phyloP scores from a whole-genome alignment of 2,113 vertebrate genomes.

The Bostrychus sinensis region DNA sequence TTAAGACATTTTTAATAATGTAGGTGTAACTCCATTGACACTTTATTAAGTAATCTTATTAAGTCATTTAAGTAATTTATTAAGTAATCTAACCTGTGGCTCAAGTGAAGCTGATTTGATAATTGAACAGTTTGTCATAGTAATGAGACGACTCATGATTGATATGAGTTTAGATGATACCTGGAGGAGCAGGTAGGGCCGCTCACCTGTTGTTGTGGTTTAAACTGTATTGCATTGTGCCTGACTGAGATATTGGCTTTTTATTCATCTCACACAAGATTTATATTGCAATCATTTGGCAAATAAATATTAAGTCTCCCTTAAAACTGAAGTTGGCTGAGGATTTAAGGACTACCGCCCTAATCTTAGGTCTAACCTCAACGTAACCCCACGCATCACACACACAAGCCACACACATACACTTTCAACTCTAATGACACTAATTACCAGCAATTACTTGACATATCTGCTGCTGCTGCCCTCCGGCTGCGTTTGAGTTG shows the following conservation, averaged over 20 bases:
- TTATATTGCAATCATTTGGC: background rate
- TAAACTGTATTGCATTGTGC: background rate
- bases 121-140: slow-evolving; percentile 12
- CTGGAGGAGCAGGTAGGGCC: background rate
- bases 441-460: slow-evolving; percentile 63
- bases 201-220: background rate
- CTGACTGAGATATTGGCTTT: background rate
- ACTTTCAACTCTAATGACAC: slow-evolving; percentile 52
- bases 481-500: slow-evolving; percentile 17
- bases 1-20: too few species aligned
- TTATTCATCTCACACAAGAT: too few species aligned
- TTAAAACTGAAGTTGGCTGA: background rate
- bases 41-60: too few species aligned
- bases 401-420: slow-evolving; percentile 12
- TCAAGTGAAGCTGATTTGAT: slow-evolving; percentile 32
- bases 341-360: background rate
- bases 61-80: too few species aligned
- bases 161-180: slow-evolving; percentile 20
- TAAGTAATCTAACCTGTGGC: background rate
- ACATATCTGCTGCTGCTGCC: slow-evolving; percentile 39
- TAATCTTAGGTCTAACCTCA: background rate
- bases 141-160: slow-evolving; percentile 8
- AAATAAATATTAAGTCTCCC: background rate
- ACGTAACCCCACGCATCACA: slow-evolving; percentile 4
- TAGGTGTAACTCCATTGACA: too few species aligned